Percentiles rank a stretch among this genome's conserved stretches.
Conservation (phyloP, 1,140 invertebrate species). For the Lasaia peninsularis region DNA sequence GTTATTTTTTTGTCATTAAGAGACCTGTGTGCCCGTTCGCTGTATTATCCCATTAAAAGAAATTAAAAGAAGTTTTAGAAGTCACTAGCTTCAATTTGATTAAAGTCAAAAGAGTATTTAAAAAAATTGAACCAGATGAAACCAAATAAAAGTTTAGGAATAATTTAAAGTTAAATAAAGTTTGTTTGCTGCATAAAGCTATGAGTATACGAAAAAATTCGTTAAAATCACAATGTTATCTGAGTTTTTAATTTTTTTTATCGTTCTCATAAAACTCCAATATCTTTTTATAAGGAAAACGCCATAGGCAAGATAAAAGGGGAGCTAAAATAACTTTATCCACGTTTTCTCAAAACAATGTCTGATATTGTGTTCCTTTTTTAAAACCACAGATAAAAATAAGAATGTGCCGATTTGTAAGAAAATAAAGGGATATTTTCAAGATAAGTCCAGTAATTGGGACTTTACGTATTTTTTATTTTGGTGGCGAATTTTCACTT, state of each 20-base stretch:
- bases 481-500: too few relatives aligned
- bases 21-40: too few relatives aligned
- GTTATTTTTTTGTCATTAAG: too few relatives aligned
- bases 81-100: too few relatives aligned
- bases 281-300: slow-evolving; percentile 6
- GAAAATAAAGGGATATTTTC: neutral
- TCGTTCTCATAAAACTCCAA: slow-evolving; percentile 6
- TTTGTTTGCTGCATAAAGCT: neutral
- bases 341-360: slow-evolving; percentile 4
- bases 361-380: slow-evolving; percentile 3
- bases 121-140: too few relatives aligned
- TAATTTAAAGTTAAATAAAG: neutral
- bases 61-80: too few relatives aligned
- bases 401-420: neutral
- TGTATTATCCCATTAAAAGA: too few relatives aligned
- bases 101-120: too few relatives aligned
- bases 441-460: neutral
- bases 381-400: neutral
- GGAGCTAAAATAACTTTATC: slow-evolving; percentile 4
- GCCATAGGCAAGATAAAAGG: slow-evolving; percentile 2
- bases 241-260: slow-evolving; percentile 9
- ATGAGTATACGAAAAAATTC: neutral
- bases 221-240: slow-evolving; percentile 1
- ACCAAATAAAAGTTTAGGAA: too few relatives aligned
- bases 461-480: too few relatives aligned